Evolutionary conservation across 1,140 invertebrate species (phyloP), one percentile per base, ranked within the genome.

Genomic region (Hyposmocoma kahamanoa): DNA sequence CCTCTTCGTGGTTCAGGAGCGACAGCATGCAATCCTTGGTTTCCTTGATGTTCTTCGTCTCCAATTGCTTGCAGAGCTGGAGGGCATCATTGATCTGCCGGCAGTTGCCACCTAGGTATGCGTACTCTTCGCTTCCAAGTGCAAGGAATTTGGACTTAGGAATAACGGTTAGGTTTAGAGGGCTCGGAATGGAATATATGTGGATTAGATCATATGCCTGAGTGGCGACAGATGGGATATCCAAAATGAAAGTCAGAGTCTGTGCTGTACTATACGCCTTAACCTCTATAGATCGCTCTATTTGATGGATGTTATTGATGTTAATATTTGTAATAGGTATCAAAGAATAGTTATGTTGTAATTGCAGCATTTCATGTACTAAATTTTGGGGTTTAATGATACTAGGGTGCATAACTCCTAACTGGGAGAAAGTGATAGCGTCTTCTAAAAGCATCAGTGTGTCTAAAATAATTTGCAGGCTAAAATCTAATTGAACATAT

Each of bases 51-150:
- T 4, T 9, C n/a, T 13, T 34, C 5, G 13, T 34, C 13, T 34
- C 32, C 32, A 34, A 13, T 9, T 34, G 8, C n/a, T 34, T 34
- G n/a, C 32, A 34, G 32, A 34, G 32, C 8, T 13, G 13, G 9
- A 13, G 5, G 13, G 8, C 32, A 8, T 34, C 32, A 4, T 5
- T 9, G 32, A 34, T 34, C 13, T 9, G 5, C 32, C 13, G 8
- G 32, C 32, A 34, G 8, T 13, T 15, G 5, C 13, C 32, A 4
- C 15, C 32, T 5, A 34, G 32, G 32, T 34, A 34, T 10, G 32
- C 15, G n/a, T 34, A 34, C 32, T 34, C 32, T 34, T 34, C 32
- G 15, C 32, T 34, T 13, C 32, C 32, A 34, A 34, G 32, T 34
- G 32, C 32, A 34, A 34, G 32, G 32, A 8, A 34, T 34, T 34